Base-by-base conservation (phyloP, 2,797 vertebrate genomes). In the Sciaenops ocellatus region DNA sequence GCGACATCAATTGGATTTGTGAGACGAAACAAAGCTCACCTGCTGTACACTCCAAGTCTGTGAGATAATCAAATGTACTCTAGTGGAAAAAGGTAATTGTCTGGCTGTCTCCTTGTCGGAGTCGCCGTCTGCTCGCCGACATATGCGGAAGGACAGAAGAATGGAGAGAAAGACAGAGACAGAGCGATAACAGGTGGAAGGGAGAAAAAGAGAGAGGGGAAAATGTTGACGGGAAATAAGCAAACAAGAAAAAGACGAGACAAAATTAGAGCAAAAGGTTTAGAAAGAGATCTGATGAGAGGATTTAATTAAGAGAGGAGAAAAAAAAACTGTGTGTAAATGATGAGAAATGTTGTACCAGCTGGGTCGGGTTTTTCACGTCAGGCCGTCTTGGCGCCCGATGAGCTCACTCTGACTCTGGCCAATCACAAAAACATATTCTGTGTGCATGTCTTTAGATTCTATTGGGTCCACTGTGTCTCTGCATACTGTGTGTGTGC, bases 31-130 rank as follows among this genome's bases (percentile, higher is more conserved):
- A 41, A 47, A 62, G 50, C 44, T 71, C 46, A 54, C 71, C 62
- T 76, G 52, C 46, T 55, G 67, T 6, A 61, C 24, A 17, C 46
- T 44, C 26, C 10, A 54, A 64, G 70, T 65, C 52, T 52, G 59
- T 34, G 26, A 34, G 38, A 73, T 52, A 79, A 76, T 73, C 64
- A 82, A 70, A 87, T 73, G 64, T 70, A 52, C 69, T 79, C 48
- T 54, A 0, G 65, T 28, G 75, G 54, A 57, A 76, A 64, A 57
- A 69, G 17, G 41, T 77, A 70, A 80, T 70, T 77, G 64, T 22
- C 8, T 13, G 22, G 17, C 50, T 46, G 69, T 65, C 15, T 67
- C 3, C 30, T 42, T 9, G 28, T 75, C 50, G n/a, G 47, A 63
- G 24, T n/a, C n/a, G 0, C 15, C 7, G 24, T 57, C 55, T 57